Percentiles rank a stretch among this genome's conserved stretches.
These are phyloP conservation scores for Acanthis flammea DNA, from an alignment of 2,797 vertebrate genomes.

Conservation along the genomic window DNA sequence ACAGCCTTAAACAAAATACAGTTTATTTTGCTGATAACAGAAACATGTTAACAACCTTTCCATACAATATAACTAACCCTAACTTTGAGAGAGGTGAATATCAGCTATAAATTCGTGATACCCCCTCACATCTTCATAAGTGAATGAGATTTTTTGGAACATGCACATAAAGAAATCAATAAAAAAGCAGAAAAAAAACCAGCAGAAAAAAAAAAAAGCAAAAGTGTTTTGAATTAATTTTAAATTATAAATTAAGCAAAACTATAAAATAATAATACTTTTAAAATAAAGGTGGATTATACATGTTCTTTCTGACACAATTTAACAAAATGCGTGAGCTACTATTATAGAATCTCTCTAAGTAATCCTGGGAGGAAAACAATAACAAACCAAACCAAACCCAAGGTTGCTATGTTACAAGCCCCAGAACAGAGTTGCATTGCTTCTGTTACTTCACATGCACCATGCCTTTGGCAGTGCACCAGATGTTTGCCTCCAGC, in stretches of 20 bases:
- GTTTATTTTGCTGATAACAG: not conserved
- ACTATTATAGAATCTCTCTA: not conserved
- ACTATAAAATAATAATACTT: not conserved
- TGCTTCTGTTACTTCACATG: not conserved
- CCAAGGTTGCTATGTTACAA: not conserved
- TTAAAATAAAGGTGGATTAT: not conserved
- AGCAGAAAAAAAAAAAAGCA: not conserved
- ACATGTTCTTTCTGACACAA: not conserved
- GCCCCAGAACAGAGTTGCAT: not conserved
- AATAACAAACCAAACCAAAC: not conserved
- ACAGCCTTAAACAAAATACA: not conserved
- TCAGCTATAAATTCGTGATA: not conserved
- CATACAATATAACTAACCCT: not conserved
- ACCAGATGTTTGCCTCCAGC: constrained; percentile 2
- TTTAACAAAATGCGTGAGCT: not conserved
- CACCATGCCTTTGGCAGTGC: not conserved
- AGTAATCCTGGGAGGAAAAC: not conserved
- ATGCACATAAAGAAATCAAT: not conserved
- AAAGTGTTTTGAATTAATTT: not conserved
- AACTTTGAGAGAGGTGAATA: not conserved
- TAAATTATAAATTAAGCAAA: not conserved
- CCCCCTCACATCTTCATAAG: not conserved
- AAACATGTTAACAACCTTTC: not conserved
- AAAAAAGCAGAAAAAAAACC: not conserved
- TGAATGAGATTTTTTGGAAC: not conserved